Evolutionary conservation across 2,797 vertebrate species (phyloP).

Genomic region (Odontamblyopus rebecca): DNA sequence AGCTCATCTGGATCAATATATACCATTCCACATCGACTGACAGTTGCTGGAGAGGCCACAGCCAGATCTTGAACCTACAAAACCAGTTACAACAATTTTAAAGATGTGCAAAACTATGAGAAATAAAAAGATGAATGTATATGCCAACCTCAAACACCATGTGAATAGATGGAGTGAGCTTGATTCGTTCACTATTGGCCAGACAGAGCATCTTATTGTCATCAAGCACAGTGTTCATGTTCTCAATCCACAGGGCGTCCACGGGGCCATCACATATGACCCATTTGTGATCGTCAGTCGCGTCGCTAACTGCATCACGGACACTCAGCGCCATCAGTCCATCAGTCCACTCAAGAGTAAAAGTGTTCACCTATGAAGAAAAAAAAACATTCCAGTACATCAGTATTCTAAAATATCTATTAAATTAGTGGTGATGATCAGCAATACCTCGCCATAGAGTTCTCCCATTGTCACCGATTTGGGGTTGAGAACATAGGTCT

Average conservation of each 20-base stretch:
- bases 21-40: conserved; percentile 91
- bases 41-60: conserved; percentile 89
- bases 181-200: conserved; percentile 90
- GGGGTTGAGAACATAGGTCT: conserved; percentile 85
- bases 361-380: conserved; percentile 75
- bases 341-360: conserved; percentile 88
- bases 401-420: not conserved
- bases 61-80: conserved; percentile 86
- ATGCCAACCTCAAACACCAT: conserved; percentile 88
- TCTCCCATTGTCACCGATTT: conserved; percentile 90
- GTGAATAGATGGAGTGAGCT: conserved; percentile 86
- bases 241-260: conserved; percentile 91
- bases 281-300: conserved; percentile 85
- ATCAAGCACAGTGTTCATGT: conserved; percentile 90
- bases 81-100: not conserved
- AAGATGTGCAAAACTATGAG: not conserved
- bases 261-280: conserved; percentile 88
- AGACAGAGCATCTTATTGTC: conserved; percentile 93
- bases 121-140: conserved; percentile 3
- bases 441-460: conserved; percentile 66
- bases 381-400: not conserved
- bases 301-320: conserved; percentile 80
- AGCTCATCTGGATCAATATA: conserved; percentile 87
- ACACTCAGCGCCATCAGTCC: conserved; percentile 89
- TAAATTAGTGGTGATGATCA: not conserved